Conservation (phyloP, 2,113 vertebrate genomes). For the Seriola dumerili region DNA sequence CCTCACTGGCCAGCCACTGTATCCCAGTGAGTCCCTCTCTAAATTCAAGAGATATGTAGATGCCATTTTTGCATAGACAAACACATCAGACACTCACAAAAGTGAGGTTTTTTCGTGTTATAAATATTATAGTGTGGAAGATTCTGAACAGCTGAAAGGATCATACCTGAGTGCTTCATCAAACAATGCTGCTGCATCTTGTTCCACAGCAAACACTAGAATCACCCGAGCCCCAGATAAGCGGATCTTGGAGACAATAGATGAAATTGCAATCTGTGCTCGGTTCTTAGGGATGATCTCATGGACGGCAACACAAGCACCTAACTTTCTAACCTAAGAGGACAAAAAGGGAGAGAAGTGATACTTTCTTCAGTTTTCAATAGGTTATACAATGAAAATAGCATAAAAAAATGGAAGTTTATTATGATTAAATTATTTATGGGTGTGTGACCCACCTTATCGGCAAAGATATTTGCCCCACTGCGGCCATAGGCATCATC, state of each 20-base stretch:
- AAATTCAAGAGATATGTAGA: constrained; percentile 12
- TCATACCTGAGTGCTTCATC: constrained; percentile 75
- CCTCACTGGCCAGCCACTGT: constrained; percentile 87
- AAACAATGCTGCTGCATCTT: constrained; percentile 83
- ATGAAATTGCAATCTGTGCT: constrained; percentile 68
- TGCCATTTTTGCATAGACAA: neutral
- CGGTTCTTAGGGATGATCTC: constrained; percentile 85
- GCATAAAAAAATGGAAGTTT: neutral
- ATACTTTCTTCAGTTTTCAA: neutral
- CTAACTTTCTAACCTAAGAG: constrained; percentile 72
- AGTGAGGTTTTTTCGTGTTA: neutral
- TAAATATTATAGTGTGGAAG: neutral
- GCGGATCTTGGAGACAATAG: constrained; percentile 80
- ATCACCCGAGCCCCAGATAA: constrained; percentile 80
- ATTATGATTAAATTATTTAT: neutral
- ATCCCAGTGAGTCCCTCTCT: constrained; percentile 81
- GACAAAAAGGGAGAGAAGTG: neutral
- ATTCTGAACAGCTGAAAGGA: neutral
- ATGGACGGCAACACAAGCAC: constrained; percentile 82
- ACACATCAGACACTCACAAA: neutral
- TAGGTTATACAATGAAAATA: neutral
- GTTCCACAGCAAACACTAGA: constrained; percentile 86
- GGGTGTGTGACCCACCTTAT: constrained; percentile 61
- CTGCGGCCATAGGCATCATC: constrained; percentile 85
- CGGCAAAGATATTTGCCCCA: constrained; percentile 83